Evolutionary conservation across 2,113 vertebrate species (phyloP), one percentile per base, ranked within the genome.

Genomic region (Saimiri boliviensis): DNA sequence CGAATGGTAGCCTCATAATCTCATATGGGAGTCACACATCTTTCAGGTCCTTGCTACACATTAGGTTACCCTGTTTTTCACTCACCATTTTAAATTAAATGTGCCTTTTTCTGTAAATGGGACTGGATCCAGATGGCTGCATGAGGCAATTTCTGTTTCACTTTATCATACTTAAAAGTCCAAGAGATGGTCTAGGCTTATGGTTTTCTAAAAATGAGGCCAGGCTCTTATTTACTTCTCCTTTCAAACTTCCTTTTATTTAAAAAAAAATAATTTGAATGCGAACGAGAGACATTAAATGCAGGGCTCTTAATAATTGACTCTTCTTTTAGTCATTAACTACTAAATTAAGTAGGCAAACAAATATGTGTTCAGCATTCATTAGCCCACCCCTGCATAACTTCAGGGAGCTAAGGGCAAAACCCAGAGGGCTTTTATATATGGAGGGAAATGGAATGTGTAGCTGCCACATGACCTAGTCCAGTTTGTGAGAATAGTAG

Each of bases 201-300:
- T 84, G 19, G 25, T 68, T 91, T 88, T 93, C 82, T 86, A 94
- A 91, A 89, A 94, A 70, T 19, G 25, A 95, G 12, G 25, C 60
- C 23, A 89, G 37, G n/a, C 49, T 91, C 7, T 77, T 76, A 68
- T 25, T 45, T 71, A 21, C 8, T 54, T 66, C 37, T 52, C 32
- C 35, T 42, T 47, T 60, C 63, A 70, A 82, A 91, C 30, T 96
- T 94, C 32, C 56, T 95, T 49, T 93, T 85, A 52, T 47, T 54
- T 83, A 86, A 92, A 83, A 92, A 83, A 92, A 92, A 89, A 92
- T 88, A 79, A 95, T 77, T 89, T 80, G 32, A 93, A 96, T 93
- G 73, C 74, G 89, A 89, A 94, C 77, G 37, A 98, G 93, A 83
- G 16, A 63, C 70, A 89, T 40, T 92, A 91, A 94, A 81, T 81